Evolutionary conservation across 2,888 invertebrate species (phyloP), one percentile per base, ranked within the genome.

Genomic region (Xestia rhomboidea): DNA sequence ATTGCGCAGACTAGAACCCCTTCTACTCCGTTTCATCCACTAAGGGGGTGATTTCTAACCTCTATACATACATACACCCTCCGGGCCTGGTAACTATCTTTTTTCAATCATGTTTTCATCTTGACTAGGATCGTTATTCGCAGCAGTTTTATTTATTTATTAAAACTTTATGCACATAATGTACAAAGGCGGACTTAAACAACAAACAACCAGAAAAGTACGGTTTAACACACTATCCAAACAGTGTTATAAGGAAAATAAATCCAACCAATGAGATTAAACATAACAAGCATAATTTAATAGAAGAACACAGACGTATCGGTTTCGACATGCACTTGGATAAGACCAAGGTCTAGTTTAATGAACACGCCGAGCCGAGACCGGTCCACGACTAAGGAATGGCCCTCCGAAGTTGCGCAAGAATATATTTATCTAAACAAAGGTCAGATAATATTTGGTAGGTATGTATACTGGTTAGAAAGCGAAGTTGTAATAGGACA

Each of bases 331-430:
- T 60, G 74, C 34, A 34, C 57, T 78, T 78, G 57, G 10, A 57
- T 74, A 64, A 57, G 34, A 41, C 49, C 82, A 76, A 82, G 79
- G 79, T 76, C 82, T 82, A 82, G 82, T 76, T 79, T 82, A 79
- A 76, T 76, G 54, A 41, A 41, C 30, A 57, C 18, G 67, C 44
- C 41, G 46, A 41, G 49, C 54, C 54, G 41, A 49, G 64, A 82
- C 79, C 82, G 82, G 76, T 67, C 27, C 34, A 68, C 46, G 54
- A 49, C 49, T 27, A 30, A 74, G 34, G 49, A 75, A 75, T 57
- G 79, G 68, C 46, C 79, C 46, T 68, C 8, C 8, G 38, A 64
- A 27, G 54, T 79, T 79, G 34, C 77, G 44, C 49, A 68, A 79
- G 49, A 75, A 82, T 76, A 76, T 64, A 57, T 82, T 68, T 68